Percentiles rank a stretch among this genome's conserved stretches.
These are phyloP conservation scores for Cryptocephalus moraei DNA, from an alignment of 2,888 invertebrate species.

Conservation along the genomic window DNA sequence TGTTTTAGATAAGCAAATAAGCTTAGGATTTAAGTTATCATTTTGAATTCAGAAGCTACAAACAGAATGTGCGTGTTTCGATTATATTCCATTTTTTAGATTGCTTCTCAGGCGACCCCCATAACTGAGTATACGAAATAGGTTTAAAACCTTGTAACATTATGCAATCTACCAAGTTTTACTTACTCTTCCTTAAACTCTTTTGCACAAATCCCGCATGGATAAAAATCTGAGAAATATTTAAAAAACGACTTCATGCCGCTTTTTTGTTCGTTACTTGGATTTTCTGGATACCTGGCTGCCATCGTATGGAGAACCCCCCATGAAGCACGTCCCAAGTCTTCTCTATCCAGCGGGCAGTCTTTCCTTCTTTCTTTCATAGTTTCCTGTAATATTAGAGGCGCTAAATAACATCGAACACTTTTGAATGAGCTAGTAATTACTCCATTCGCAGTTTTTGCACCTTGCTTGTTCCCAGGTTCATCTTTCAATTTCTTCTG, in stretches of 20 bases:
- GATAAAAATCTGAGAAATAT: constrained; percentile 81
- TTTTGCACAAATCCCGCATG: constrained; percentile 82
- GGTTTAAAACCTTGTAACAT: neutral
- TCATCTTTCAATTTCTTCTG: constrained; percentile 24
- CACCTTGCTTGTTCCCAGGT: constrained; percentile 3
- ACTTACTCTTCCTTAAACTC: constrained; percentile 79
- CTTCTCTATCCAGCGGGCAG: constrained; percentile 70
- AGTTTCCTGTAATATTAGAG: constrained; percentile 2
- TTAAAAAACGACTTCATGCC: constrained; percentile 76
- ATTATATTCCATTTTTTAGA: too few species aligned
- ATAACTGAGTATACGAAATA: neutral
- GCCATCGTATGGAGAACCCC: constrained; percentile 93
- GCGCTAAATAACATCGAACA: constrained; percentile 1
- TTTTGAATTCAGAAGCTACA: too few species aligned
- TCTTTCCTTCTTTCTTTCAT: constrained; percentile 34
- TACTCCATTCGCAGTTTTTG: constrained; percentile 7
- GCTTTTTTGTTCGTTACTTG: constrained; percentile 55
- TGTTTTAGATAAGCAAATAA: too few species aligned
- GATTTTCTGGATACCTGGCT: constrained; percentile 83
- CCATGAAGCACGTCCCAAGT: constrained; percentile 78
- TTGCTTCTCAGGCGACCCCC: too few species aligned
- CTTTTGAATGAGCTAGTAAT: neutral
- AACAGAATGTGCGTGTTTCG: too few species aligned
- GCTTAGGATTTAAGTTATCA: too few species aligned
- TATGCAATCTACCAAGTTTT: too few species aligned